Conservation (phyloP, 1,140 invertebrate species). For the Tetranychus urticae region DNA sequence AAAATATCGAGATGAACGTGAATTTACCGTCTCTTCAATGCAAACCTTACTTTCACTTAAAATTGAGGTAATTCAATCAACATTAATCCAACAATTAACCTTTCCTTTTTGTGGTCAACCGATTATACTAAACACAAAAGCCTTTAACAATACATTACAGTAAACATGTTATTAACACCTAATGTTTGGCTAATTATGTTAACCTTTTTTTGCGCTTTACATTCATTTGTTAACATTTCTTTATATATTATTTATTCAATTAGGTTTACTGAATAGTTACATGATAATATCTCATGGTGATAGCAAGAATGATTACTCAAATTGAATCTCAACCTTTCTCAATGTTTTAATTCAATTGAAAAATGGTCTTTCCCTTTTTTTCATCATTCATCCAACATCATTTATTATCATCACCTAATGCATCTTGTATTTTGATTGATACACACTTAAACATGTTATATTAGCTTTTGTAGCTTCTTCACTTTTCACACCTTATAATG, state of each 20-base stretch:
- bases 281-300: background rate
- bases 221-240: background rate
- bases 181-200: background rate
- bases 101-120: no score
- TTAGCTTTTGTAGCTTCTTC: no score
- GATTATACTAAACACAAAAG: no score
- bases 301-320: background rate
- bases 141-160: background rate
- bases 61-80: conserved; percentile 13
- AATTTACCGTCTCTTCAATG: conserved; percentile 20
- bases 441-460: no score
- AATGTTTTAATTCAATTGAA: no score
- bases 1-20: conserved; percentile 21
- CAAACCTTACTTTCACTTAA: conserved; percentile 22
- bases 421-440: background rate
- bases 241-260: background rate
- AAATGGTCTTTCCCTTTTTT: background rate
- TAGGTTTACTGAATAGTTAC: background rate
- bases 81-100: no score
- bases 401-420: background rate
- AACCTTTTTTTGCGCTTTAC: background rate
- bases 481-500: no score
- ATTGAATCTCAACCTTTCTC: background rate
- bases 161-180: background rate
- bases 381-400: background rate